Evolutionary conservation across 2,113 vertebrate species (phyloP), one percentile per base, ranked within the genome.

Genomic region (Charina bottae): DNA sequence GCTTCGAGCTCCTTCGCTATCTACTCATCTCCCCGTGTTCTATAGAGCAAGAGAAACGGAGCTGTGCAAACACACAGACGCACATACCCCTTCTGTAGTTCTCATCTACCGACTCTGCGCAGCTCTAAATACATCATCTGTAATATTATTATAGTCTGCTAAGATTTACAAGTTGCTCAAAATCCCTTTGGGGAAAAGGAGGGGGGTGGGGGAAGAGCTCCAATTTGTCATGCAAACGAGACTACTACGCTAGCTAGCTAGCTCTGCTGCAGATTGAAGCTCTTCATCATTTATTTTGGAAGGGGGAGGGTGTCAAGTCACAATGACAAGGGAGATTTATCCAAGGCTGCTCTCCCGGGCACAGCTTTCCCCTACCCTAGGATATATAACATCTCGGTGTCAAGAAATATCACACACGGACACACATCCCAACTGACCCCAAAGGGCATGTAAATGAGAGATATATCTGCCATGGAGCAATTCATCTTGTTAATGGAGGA

Each of bases 141-240:
- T 56, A 92, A 55, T 92, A 95, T 95, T 93, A 95, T 95, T 87
- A 83, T 72, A 91, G 62, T 60, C 78, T 90, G 28, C 90, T 68
- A 95, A 78, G 86, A 95, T 96, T 78, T 95, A 96, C 92, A 83
- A 89, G 88, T 86, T 64, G 94, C 93, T 90, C 78, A 88, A 97
- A 96, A 97, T 93, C 90, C 86, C 92, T 94, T 94, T 93, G 64
- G 54, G 84, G 21, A 42, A 15, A 33, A 92, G 10, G 24, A 42
- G 54, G 59, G 21, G 46, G 28, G n/a, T 13, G 2, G 60, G 92
- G 89, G 89, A 88, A 92, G 89, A 72, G 60, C 91, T 95, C 92
- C 92, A 90, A 56, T 94, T 95, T 94, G 68, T 85, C 94, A 96
- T 95, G 95, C 90, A 93, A 93, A 94, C 92, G 85, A 94, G 68